Evolutionary conservation across 2,113 vertebrate species (phyloP).

Genomic region (Microtus oregoni): DNA sequence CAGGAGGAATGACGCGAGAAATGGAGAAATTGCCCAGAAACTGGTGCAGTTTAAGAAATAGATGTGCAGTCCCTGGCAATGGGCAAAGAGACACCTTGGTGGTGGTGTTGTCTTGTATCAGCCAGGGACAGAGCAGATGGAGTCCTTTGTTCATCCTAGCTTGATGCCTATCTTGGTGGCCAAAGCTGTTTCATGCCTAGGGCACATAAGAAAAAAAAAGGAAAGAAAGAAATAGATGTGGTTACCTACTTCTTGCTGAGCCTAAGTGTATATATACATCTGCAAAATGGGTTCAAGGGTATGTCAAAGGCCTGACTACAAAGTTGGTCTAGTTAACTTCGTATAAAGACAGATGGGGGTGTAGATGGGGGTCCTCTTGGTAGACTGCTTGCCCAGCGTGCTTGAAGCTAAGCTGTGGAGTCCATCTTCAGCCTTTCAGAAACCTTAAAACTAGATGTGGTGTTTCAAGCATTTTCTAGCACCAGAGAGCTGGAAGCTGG

Average conservation of each 20-base stretch:
- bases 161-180: not conserved
- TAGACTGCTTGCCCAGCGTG: not conserved
- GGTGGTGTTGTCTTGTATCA: not conserved
- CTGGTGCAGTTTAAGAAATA: too few species aligned
- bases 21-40: too few species aligned
- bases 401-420: too few species aligned
- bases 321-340: not conserved
- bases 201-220: not conserved
- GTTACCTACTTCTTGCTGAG: not conserved
- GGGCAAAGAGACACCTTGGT: too few species aligned
- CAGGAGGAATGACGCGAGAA: not conserved
- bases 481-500: too few species aligned
- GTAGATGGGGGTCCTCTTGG: too few species aligned
- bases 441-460: not conserved
- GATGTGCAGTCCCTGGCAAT: too few species aligned
- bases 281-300: not conserved
- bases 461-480: not conserved
- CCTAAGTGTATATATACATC: not conserved
- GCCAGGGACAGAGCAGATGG: not conserved
- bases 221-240: not conserved
- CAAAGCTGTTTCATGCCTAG: constrained; percentile 13
- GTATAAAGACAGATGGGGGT: not conserved
- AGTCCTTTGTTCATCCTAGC: constrained; percentile 16
- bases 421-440: not conserved
- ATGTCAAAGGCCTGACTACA: not conserved